Evolutionary conservation across 2,797 vertebrate species (phyloP), one percentile per base, ranked within the genome.

Genomic region (Notolabrus celidotus): DNA sequence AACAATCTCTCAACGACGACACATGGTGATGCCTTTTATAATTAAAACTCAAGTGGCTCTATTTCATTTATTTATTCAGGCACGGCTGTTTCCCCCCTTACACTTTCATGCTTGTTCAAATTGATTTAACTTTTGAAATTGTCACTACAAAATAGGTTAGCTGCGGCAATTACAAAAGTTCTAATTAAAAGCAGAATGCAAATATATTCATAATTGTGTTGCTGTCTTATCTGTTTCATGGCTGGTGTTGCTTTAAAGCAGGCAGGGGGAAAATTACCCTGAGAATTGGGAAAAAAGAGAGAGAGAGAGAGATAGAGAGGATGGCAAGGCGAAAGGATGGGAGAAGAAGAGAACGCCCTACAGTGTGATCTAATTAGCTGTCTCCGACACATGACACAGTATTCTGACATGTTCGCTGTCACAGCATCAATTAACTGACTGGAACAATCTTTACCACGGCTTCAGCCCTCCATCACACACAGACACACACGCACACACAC

Each of bases 101-200:
- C 84, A 82, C 86, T 88, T 90, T 91, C 83, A 82, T 82, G 86
- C 88, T 83, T 91, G 81, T 82, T 86, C 77, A 93, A 92, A 91
- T 92, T 91, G 85, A 93, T 93, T 94, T 87, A 82, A 92, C 83
- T 92, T 93, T 86, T 84, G 67, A 92, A 92, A 92, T 87, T 91
- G 91, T 92, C 86, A 79, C 74, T 78, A 85, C 84, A 90, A 93
- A 93, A 92, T 88, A 91, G 87, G 89, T 91, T 93, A 79, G 90
- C 84, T 61, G 58, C 71, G 10, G 61, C 86, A 91, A 92, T 94
- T 92, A 90, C 85, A 89, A 86, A 92, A 84, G 81, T 87, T 88
- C 88, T 92, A 91, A 94, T 94, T 94, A 93, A 94, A 93, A 92
- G 79, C 69, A 81, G 80, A 90, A 92, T 90, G 88, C 87, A 93